Evolutionary conservation across 2,888 invertebrate species (phyloP), one percentile per base, ranked within the genome.

Genomic region (Drosophila kambysellisi): DNA sequence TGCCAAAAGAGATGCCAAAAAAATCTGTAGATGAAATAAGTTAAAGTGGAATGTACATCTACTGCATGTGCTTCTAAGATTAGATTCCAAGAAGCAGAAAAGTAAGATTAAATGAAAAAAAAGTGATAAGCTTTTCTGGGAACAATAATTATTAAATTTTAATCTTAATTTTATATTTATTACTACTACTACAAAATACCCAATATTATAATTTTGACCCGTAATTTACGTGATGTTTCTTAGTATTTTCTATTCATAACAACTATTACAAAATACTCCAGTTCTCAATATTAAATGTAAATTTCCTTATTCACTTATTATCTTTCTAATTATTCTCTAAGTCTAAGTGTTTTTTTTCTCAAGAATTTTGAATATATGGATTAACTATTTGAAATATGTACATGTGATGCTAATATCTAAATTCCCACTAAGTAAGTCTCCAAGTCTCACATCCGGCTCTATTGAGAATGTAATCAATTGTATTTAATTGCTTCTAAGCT

Each of bases 401-500:
- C 37, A 32, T 30, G 41, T 33, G 30, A 41, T 53, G 58, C 70
- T 70, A 9, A 56, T 70, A 70, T 41, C 57, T 33, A 68, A 43
- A 32, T 50, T 59, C 29, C 41, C 25, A 29, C 50, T 35, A 46
- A 51, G 46, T 33, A n/a, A 48, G 57, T 51, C 41, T 39, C 29
- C 30, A n/a, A 48, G 57, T 51, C 41, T 39, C 29, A 58, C 63
- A 80, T 76, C 76, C 81, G 76, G 56, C 63, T 77, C 37, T 48
- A 64, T 51, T 59, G 60, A 48, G 63, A 77, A 58, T 73, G 61
- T 54, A 64, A 67, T 82, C 67, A 78, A 82, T 78, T 78, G 78
- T 72, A 64, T 78, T 73, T 82, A 82, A 78, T 78, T 78, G 68
- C 58, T 32, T 43, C 51, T 82, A 78, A 78, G 78, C 79, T 61